These are phyloP conservation scores for Drosophila subquinaria DNA, from an alignment of 2,888 invertebrate genomes.

Conservation along the genomic window DNA sequence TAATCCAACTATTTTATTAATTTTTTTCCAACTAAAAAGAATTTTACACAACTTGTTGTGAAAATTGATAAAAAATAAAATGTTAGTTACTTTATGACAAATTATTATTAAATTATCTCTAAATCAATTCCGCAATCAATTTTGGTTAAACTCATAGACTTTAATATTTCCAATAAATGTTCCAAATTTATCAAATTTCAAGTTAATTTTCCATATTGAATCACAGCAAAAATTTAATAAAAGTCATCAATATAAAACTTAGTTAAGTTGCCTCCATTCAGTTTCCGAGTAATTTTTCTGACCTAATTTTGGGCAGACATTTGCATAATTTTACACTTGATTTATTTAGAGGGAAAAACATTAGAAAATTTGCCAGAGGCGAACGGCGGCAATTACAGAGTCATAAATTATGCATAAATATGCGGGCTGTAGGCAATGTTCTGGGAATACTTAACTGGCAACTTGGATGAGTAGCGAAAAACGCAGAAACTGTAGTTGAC, in stretches of 20 bases:
- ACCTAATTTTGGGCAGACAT: conserved; percentile 48
- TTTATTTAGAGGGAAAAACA: conserved; percentile 65
- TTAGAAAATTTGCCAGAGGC: conserved; percentile 54
- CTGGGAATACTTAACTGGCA: neutral
- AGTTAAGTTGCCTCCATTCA: conserved; percentile 2
- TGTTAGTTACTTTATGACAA: too few species aligned
- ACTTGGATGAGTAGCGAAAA: neutral
- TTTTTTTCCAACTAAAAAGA: too few species aligned
- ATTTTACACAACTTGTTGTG: too few species aligned
- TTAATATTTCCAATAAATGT: neutral
- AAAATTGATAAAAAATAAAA: too few species aligned
- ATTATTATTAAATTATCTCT: neutral
- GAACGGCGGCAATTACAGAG: conserved; percentile 53
- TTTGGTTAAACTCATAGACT: neutral
- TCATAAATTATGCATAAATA: conserved; percentile 70
- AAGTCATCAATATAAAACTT: neutral
- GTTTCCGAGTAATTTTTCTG: conserved; percentile 32
- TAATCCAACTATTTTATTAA: too few species aligned
- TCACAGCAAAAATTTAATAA: conserved; percentile 2
- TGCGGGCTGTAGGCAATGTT: conserved; percentile 31
- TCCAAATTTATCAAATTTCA: neutral
- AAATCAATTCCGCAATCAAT: neutral
- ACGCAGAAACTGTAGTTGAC: conserved; percentile 65
- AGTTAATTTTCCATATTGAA: neutral
- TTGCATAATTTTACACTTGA: conserved; percentile 73